Base-by-base conservation (phyloP, 2,797 vertebrate species). In the Miichthys miiuy region DNA sequence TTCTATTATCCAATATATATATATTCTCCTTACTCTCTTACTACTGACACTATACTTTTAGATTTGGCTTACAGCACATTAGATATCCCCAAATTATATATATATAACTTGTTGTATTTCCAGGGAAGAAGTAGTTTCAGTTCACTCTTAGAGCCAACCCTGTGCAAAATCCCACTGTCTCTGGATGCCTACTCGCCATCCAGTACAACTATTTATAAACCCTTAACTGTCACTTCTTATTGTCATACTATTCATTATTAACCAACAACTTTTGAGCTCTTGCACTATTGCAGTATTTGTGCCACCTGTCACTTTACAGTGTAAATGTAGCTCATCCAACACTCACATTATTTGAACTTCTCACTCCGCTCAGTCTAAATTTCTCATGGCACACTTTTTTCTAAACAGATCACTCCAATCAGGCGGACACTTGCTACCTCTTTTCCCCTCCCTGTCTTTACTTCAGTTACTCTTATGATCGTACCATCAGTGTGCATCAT, bases 401-500 rank as follows among this genome's bases (percentile, higher is more conserved):
- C 6, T 30, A 46, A 73, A 74, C 47, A 11, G 68, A 54, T 61
- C 51, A 81, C 52, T 86, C 55, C 46, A 88, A 73, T 74, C 63
- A 58, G 66, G n/a, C n/a, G 3, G 69, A 79, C 42, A 67, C 48
- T 65, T 68, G 23, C 68, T 73, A 17, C 57, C 56, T 50, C 55
- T 68, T 68, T 55, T n/a, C 48, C 52, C 66, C 54, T 62, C 34
- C 47, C 23, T 50, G 27, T 42, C 68, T 73, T 65, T 27, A 60
- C 64, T 27, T 57, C 70, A 80, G 86, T 91, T 81, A 82, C 41
- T 91, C 80, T 88, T 86, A 65, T 44, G 73, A 71, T 72, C 20
- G 16, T 60, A 79, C 51, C 61, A 82, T 87, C 84, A 78, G 61
- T 17, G 71, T 75, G 89, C 83, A 88, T 87, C 72, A 69, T 62